These are phyloP conservation scores for Hydrolagus colliei DNA, from an alignment of 2,797 vertebrate species.

Conservation along the genomic window DNA sequence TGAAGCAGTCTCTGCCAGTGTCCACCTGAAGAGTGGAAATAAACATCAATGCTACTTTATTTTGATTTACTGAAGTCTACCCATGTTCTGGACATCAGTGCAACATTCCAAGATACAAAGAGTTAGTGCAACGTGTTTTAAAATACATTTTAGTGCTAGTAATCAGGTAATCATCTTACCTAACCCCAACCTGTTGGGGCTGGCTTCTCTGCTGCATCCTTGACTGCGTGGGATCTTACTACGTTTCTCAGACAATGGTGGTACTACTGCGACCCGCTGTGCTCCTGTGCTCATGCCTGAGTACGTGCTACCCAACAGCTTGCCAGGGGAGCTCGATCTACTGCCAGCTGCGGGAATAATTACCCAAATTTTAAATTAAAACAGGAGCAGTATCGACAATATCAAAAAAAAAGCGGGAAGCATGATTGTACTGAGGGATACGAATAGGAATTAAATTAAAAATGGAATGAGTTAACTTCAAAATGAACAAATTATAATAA, in stretches of 20 bases:
- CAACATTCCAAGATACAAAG: neutral
- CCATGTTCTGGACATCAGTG: neutral
- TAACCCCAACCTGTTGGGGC: conserved; percentile 81
- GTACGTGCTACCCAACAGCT: conserved; percentile 77
- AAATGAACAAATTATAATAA: no score
- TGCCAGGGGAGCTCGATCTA: conserved; percentile 88
- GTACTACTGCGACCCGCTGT: conserved; percentile 61
- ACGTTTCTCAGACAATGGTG: conserved; percentile 75
- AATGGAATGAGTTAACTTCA: neutral
- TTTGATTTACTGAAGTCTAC: neutral
- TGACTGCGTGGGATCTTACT: conserved; percentile 89
- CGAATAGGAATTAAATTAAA: neutral
- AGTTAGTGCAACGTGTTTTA: neutral
- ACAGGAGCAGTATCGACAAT: neutral
- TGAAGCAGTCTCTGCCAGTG: conserved; percentile 26
- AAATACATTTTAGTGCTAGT: neutral
- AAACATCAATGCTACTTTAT: neutral
- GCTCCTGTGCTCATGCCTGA: conserved; percentile 62
- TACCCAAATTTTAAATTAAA: neutral
- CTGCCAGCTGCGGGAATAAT: conserved; percentile 72
- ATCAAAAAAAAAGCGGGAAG: neutral
- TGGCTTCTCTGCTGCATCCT: conserved; percentile 92
- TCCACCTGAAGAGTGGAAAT: conserved; percentile 36
- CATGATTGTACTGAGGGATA: neutral
- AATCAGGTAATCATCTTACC: conserved; percentile 63